A percentile compares a stretch with the other conserved stretches of the same genome.
phyloP scores from a whole-genome alignment of 2,113 vertebrate species.

The Nanorana parkeri region DNA sequence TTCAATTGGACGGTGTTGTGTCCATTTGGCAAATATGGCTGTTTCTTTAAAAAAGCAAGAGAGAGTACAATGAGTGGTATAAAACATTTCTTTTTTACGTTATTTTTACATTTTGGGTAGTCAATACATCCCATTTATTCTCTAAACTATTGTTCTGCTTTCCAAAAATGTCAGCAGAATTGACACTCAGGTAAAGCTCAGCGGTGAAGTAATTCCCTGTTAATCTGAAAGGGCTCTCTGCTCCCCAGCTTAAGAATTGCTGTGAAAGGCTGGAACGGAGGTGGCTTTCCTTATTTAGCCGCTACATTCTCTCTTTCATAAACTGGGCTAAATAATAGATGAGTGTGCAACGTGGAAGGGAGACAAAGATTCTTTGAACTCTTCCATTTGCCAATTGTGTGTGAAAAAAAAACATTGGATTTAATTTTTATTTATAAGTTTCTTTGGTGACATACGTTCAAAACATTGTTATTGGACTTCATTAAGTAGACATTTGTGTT shows the following conservation, averaged over 20 bases:
- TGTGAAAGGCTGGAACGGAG: not conserved
- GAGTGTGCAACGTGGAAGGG: not conserved
- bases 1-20: no score
- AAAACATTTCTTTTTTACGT: not conserved
- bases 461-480: no score
- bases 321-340: constrained; percentile 8
- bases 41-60: no score
- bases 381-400: no score
- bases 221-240: not conserved
- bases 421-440: no score
- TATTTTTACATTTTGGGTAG: not conserved
- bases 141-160: not conserved
- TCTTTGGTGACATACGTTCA: no score
- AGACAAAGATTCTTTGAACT: not conserved
- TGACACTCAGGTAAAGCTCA: not conserved
- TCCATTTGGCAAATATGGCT: no score
- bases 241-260: not conserved
- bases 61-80: not conserved
- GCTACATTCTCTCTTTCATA: not conserved
- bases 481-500: no score
- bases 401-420: no score
- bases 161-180: not conserved
- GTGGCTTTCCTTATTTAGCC: not conserved
- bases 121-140: not conserved
- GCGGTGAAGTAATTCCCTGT: not conserved